Evolutionary conservation across 2,888 invertebrate species (phyloP).

Genomic region (Orgyia antiqua): DNA sequence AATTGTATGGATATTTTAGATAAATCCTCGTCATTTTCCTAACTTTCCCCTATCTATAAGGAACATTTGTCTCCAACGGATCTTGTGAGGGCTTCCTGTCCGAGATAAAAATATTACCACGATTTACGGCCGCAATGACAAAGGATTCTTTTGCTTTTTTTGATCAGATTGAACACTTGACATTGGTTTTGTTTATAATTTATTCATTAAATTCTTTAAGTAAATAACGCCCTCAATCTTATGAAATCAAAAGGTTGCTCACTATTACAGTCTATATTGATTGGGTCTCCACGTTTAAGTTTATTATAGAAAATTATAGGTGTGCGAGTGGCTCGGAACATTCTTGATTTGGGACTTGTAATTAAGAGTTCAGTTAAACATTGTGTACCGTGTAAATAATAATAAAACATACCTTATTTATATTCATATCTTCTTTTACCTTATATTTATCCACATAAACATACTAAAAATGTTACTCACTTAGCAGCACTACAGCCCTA

Average conservation of each 20-base stretch:
- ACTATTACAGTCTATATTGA: constrained; percentile 30
- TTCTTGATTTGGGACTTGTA: no score
- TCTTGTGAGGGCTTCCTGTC: constrained; percentile 51
- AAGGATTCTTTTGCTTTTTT: constrained; percentile 5
- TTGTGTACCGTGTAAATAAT: no score
- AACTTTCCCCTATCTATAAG: constrained; percentile 64
- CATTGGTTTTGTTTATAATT: neutral
- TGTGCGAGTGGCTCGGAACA: constrained; percentile 28
- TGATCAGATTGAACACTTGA: constrained; percentile 1
- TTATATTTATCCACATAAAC: no score
- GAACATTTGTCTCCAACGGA: constrained; percentile 65
- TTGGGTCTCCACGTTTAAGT: constrained; percentile 34
- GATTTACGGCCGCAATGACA: constrained; percentile 32
- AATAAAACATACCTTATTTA: no score
- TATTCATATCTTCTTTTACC: no score
- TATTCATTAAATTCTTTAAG: constrained; percentile 6
- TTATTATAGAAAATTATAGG: constrained; percentile 55
- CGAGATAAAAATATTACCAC: constrained; percentile 34
- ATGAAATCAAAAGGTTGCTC: no score
- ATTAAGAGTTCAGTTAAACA: no score
- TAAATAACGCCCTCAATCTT: constrained; percentile 21
- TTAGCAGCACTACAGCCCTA: no score
- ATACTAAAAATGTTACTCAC: no score
- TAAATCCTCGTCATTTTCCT: constrained; percentile 64
- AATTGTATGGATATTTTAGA: constrained; percentile 74